phyloP scores from a whole-genome alignment of 2,797 vertebrate species.

The Hypotaenidia philippensis region DNA sequence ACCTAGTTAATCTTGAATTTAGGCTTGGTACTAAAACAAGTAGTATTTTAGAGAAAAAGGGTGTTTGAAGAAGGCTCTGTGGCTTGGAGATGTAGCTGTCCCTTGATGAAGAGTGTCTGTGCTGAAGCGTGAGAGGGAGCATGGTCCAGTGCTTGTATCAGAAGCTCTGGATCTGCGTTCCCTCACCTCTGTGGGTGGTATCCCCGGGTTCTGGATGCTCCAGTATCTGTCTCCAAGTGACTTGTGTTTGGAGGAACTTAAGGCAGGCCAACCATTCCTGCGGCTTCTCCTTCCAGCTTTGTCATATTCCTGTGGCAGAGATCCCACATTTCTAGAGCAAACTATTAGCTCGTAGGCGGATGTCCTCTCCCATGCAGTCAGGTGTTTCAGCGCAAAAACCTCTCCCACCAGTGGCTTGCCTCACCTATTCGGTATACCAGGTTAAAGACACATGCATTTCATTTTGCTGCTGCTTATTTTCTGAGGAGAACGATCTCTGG shows the following conservation, averaged over 20 bases:
- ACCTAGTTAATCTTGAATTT: not conserved
- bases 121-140: not conserved
- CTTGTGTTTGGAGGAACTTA: not conserved
- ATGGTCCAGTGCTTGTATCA: not conserved
- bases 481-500: not conserved
- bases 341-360: accelerated
- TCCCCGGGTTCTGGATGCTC: not conserved
- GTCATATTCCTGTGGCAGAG: not conserved
- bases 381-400: not conserved
- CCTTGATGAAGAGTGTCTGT: not conserved
- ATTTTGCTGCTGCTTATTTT: not conserved
- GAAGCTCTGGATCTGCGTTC: accelerated
- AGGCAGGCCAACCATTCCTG: not conserved
- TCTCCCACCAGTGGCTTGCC: not conserved
- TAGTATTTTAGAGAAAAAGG: not conserved
- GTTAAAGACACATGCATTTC: not conserved
- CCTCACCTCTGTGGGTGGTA: not conserved
- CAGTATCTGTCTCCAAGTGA: not conserved
- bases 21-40: not conserved
- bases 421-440: not conserved
- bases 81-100: not conserved
- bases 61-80: not conserved
- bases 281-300: not conserved
- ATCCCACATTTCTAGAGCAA: not conserved
- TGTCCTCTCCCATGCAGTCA: not conserved